Evolutionary conservation across 2,113 vertebrate genomes (phyloP).

Genomic region (Coregonus clupeaformis): DNA sequence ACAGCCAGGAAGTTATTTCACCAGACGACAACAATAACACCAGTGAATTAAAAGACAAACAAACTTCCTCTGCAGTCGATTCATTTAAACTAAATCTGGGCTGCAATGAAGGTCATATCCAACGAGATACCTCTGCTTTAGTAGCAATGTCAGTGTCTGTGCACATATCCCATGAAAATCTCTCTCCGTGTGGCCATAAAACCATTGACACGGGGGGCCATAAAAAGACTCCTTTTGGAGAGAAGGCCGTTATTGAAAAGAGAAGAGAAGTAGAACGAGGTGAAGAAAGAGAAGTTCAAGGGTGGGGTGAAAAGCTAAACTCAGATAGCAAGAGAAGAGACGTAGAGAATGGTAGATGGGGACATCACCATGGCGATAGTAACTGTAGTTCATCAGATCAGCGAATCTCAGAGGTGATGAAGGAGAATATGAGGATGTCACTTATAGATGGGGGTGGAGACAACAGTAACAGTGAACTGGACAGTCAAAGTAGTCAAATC

Average conservation of each 20-base stretch:
- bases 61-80: constrained; percentile 9
- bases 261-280: not conserved
- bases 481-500: constrained; percentile 29
- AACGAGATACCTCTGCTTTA: constrained; percentile 1
- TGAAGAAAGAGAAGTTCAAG: constrained; percentile 25
- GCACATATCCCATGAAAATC: constrained; percentile 6
- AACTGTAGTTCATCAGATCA: constrained; percentile 66
- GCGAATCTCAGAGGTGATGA: constrained; percentile 74
- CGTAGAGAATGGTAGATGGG: constrained; percentile 18
- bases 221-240: not conserved
- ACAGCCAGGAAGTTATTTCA: constrained; percentile 24
- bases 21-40: constrained; percentile 32
- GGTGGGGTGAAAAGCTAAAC: not conserved
- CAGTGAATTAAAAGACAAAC: constrained; percentile 27
- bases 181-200: not conserved
- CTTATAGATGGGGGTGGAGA: constrained; percentile 9
- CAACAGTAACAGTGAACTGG: constrained; percentile 13
- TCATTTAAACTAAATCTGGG: constrained; percentile 21
- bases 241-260: not conserved
- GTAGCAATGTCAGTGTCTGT: constrained; percentile 15
- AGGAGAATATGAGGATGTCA: constrained; percentile 62
- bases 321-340: constrained; percentile 1
- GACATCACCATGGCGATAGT: constrained; percentile 40
- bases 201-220: constrained; percentile 2
- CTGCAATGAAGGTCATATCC: constrained; percentile 8